Evolutionary conservation across 2,797 vertebrate genomes (phyloP).

Genomic region (Sarcoramphus papa): DNA sequence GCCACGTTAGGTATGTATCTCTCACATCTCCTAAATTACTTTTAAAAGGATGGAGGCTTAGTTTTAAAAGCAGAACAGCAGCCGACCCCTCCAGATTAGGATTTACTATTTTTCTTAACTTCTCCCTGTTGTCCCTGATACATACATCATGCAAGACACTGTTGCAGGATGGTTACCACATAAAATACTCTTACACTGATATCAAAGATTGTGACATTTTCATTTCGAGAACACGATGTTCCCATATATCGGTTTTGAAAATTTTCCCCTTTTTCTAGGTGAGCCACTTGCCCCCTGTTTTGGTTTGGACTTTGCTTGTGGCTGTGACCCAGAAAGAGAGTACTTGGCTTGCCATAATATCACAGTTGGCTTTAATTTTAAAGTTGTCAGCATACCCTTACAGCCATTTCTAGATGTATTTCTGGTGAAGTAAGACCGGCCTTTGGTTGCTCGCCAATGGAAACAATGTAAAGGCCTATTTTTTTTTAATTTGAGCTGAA

Average conservation of each 20-base stretch:
- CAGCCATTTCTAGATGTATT: conserved; percentile 15
- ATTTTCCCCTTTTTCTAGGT: background rate
- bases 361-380: background rate
- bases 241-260: background rate
- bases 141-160: accelerated
- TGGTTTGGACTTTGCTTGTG: background rate
- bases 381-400: conserved; percentile 1
- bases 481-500: background rate
- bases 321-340: background rate
- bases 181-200: background rate
- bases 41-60: background rate
- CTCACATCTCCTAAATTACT: background rate
- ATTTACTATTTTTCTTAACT: background rate
- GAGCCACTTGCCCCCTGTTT: background rate
- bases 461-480: background rate
- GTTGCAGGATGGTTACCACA: background rate
- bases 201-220: background rate
- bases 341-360: background rate
- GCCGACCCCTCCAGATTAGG: background rate
- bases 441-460: conserved; percentile 23
- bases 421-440: conserved; percentile 27
- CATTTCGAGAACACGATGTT: background rate
- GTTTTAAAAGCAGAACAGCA: background rate
- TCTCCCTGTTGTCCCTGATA: background rate
- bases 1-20: accelerated